phyloP scores from a whole-genome alignment of 2,113 vertebrate species.

The Sander vitreus region DNA sequence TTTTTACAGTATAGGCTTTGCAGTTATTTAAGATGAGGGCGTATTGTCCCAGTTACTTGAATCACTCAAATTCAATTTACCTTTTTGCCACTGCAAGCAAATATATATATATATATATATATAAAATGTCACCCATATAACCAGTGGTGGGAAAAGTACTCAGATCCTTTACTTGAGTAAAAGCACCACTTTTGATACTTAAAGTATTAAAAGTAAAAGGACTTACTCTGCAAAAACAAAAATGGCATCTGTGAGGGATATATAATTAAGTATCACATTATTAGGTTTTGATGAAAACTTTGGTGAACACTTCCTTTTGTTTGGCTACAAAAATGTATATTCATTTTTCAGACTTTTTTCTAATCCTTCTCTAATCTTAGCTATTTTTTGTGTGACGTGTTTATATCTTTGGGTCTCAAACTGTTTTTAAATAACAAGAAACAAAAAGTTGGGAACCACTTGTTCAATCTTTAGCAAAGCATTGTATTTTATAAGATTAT shows the following conservation, averaged over 20 bases:
- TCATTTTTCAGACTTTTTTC: no score
- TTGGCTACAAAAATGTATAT: no score
- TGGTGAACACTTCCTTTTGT: no score
- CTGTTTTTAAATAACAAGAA: no score
- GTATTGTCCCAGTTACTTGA: not conserved
- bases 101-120: not conserved
- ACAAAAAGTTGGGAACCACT: no score
- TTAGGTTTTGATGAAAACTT: not conserved
- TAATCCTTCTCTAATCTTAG: no score
- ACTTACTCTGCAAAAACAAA: not conserved
- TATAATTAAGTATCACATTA: not conserved
- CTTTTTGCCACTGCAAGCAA: not conserved
- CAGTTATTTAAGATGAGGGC: constrained; percentile 18
- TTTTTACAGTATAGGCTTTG: constrained; percentile 13
- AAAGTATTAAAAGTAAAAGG: not conserved
- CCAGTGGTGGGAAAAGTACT: not conserved
- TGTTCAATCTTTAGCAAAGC: not conserved
- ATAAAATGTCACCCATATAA: constrained; percentile 2
- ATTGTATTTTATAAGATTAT: not conserved
- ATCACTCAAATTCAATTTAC: not conserved
- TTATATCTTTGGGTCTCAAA: no score
- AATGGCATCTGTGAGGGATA: not conserved
- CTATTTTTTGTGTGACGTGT: no score
- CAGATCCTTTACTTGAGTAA: not conserved
- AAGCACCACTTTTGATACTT: not conserved